Base-by-base conservation (phyloP, 30 jellyfish, hydroid and myxozoan genomes). In the Rhopilema esculentum region DNA sequence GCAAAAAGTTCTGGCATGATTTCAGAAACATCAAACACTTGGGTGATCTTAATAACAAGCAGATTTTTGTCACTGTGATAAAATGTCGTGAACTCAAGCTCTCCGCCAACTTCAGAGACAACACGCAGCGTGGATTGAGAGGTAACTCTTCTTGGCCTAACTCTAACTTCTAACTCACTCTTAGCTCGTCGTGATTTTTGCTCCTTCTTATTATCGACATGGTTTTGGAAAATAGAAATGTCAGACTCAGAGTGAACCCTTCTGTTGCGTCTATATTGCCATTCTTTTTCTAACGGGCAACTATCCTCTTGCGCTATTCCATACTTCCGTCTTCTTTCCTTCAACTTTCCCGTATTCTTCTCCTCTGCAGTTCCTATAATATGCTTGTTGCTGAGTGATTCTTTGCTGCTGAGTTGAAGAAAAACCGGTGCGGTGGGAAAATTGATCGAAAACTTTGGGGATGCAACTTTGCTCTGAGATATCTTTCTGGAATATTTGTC, bases 91-190 rank as follows among this genome's bases (percentile, higher is more conserved):
- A 64, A 91, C 49, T 91, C 97, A 51, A 91, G 49, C 79, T 83
- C 89, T 9, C 97, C 97, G 31, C 91, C 77, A 19, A 80, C 61
- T 66, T 83, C 88, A 24, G 80, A 50, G 21, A 91, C 72, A 19
- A 86, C 83, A 29, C 64, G 82, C 50, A 81, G 79, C 27, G 89
- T 76, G 19, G 90, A 74, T 51, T 70, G 80, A 16, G 78, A 62
- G 12, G 66, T 83, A 25, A 21, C 77, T 19, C 66, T 25, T 48
- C 79, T 66, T 48, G 82, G 74, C 69, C 40, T 81, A 15, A 66
- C 8, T 12, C 21, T 57, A 66, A 33, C 79, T n/a, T 50, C 80
- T n/a, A 49, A 79, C 17, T 83, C 92, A 68, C 79, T 48, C 28
- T 69, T 65, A 18, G 85, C 78, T 8, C 87, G 75, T 8, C 52